Percentiles rank a stretch among this genome's conserved stretches.
These are phyloP conservation scores for Trichomalopsis sarcophagae DNA, from an alignment of 1,140 invertebrate species.

Conservation along the genomic window DNA sequence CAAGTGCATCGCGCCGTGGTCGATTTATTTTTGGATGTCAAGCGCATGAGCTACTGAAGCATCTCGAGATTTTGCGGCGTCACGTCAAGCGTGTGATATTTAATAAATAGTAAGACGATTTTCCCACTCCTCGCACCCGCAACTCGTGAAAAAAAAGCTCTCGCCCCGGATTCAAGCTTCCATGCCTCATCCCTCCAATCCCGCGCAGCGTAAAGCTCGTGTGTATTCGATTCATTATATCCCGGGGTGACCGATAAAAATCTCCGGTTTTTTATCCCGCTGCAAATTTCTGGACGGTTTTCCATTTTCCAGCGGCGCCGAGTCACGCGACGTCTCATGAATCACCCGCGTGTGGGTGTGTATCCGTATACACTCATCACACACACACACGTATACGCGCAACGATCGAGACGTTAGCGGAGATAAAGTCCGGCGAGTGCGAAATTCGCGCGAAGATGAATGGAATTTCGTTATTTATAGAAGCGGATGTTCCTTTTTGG, in stretches of 20 bases:
- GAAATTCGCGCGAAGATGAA: neutral
- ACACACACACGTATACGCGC: too few species aligned
- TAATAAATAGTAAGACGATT: too few species aligned
- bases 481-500: neutral
- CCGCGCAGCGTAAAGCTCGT: neutral
- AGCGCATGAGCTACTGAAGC: neutral
- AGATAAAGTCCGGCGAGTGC: neutral
- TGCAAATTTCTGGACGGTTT: neutral
- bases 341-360: neutral
- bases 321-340: neutral
- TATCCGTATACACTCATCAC: neutral
- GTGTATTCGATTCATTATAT: neutral
- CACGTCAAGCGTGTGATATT: too few species aligned
- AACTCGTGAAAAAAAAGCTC: too few species aligned
- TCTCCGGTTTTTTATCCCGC: neutral
- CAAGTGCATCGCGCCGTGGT: neutral
- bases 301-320: neutral
- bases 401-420: neutral
- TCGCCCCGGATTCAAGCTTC: too few species aligned
- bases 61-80: too few species aligned
- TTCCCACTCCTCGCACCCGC: too few species aligned
- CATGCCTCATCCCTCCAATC: too few species aligned
- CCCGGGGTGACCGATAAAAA: neutral
- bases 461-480: neutral
- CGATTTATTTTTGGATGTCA: constrained; percentile 1